Conservation (phyloP, 2,797 vertebrate species). For the Leptodactylus fallax region DNA sequence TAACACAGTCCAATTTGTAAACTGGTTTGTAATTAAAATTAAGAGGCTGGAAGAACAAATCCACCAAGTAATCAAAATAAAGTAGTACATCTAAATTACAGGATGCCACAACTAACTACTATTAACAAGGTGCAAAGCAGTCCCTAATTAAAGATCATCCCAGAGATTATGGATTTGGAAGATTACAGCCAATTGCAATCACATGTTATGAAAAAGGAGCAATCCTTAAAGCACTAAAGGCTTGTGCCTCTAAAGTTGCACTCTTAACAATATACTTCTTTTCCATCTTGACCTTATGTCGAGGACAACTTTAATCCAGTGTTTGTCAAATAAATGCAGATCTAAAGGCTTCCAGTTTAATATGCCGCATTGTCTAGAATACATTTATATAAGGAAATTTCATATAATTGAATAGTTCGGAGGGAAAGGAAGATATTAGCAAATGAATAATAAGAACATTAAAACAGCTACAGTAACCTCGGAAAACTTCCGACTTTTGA, state of each 20-base stretch:
- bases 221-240: slow-evolving; percentile 19
- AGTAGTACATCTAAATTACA: slow-evolving; percentile 53
- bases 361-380: background rate
- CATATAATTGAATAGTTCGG: background rate
- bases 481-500: slow-evolving; percentile 12
- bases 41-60: slow-evolving; percentile 34
- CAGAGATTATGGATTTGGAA: slow-evolving; percentile 46
- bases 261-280: slow-evolving; percentile 26
- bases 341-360: slow-evolving; percentile 16
- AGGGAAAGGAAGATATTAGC: background rate
- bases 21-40: slow-evolving; percentile 49
- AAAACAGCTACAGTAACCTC: background rate
- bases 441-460: background rate
- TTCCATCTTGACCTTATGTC: slow-evolving; percentile 18
- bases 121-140: slow-evolving; percentile 47
- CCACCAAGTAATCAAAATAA: slow-evolving; percentile 43
- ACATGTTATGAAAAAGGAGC: slow-evolving; percentile 41
- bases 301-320: slow-evolving; percentile 33
- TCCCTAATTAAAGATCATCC: slow-evolving; percentile 58
- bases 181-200: slow-evolving; percentile 54
- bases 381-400: background rate
- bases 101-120: slow-evolving; percentile 51
- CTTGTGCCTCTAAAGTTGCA: background rate
- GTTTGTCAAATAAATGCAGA: background rate
- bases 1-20: slow-evolving; percentile 30